Conservation (phyloP, 2,797 vertebrate species). For the Phyllotis vaccarum region DNA sequence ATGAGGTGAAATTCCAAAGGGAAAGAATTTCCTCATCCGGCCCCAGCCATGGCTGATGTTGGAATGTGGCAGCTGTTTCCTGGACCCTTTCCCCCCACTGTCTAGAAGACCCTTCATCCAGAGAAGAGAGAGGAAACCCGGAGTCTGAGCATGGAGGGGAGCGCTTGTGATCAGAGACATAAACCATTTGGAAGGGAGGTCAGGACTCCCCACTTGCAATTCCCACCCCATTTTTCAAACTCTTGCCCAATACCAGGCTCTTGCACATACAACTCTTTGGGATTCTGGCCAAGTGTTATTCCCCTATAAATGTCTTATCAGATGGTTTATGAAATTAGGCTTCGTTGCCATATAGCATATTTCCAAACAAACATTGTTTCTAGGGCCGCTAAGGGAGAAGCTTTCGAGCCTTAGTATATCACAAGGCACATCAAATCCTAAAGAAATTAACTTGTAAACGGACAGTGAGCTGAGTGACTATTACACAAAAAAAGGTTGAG, state of each 20-base stretch:
- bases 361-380: constrained; percentile 65
- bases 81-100: not conserved
- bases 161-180: not conserved
- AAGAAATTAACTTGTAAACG: not conserved
- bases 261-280: not conserved
- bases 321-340: constrained; percentile 69
- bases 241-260: constrained; percentile 63
- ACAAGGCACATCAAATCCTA: not conserved
- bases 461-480: not conserved
- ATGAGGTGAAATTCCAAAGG: not conserved
- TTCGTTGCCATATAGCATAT: constrained; percentile 17
- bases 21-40: not conserved
- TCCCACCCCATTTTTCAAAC: constrained; percentile 16
- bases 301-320: constrained; percentile 63
- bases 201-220: not conserved
- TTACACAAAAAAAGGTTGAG: not conserved
- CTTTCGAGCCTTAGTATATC: not conserved
- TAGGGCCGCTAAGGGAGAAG: not conserved
- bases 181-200: not conserved
- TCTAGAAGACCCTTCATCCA: not conserved
- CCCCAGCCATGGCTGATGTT: not conserved
- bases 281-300: constrained; percentile 19
- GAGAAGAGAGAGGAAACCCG: not conserved
- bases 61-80: not conserved
- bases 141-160: not conserved